Conservation (phyloP, 1,140 invertebrate species). For the Sminthurides bifidus region DNA sequence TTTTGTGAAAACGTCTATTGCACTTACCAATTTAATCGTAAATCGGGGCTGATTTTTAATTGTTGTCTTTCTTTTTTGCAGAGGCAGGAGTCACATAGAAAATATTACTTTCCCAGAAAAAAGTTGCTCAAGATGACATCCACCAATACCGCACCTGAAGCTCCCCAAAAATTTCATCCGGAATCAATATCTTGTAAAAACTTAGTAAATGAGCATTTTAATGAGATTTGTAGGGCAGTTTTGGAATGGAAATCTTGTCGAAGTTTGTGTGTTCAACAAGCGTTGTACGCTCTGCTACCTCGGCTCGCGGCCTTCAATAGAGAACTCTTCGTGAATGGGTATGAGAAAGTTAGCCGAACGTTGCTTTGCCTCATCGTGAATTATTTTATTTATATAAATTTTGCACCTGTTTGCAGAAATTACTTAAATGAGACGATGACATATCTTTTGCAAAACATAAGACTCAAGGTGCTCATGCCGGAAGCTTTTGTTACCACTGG, state of each 20-base stretch:
- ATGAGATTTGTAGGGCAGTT: slow-evolving; percentile 63
- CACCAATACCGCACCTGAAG: neutral
- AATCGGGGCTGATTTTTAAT: neutral
- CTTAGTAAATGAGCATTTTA: slow-evolving; percentile 70
- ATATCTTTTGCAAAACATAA: slow-evolving; percentile 62
- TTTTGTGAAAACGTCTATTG: too few relatives aligned
- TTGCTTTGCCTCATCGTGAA: neutral
- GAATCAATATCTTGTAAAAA: slow-evolving; percentile 80
- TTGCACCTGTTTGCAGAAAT: slow-evolving; percentile 36
- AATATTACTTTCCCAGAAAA: neutral
- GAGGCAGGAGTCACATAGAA: neutral
- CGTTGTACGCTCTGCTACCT: slow-evolving; percentile 77
- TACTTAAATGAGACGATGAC: slow-evolving; percentile 64
- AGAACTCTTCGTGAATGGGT: slow-evolving; percentile 8
- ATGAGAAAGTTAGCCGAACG: neutral
- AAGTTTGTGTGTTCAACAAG: slow-evolving; percentile 72
- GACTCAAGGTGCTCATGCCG: slow-evolving; percentile 56
- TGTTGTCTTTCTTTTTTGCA: neutral
- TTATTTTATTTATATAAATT: neutral
- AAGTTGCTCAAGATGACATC: neutral
- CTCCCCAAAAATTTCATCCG: slow-evolving; percentile 39
- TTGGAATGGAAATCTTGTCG: slow-evolving; percentile 62
- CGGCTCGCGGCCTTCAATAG: slow-evolving; percentile 79
- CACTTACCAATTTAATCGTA: too few relatives aligned
- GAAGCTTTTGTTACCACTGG: slow-evolving; percentile 82